Evolutionary conservation across 2,113 vertebrate genomes (phyloP).

Genomic region (Grammomys surdaster): DNA sequence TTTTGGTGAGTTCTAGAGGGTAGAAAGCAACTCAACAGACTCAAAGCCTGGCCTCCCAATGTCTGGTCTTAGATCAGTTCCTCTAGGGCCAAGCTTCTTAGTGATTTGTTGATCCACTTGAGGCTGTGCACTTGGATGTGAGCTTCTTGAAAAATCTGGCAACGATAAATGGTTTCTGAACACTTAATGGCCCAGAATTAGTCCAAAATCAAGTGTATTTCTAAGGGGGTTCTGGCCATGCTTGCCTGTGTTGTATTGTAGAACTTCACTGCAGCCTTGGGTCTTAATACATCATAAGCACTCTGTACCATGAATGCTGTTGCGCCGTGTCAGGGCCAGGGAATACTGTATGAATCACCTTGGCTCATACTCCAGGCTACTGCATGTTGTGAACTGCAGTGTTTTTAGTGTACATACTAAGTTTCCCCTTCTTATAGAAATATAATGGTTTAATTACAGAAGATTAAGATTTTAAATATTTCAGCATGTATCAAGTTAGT

Average conservation of each 20-base stretch:
- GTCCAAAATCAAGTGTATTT: not conserved
- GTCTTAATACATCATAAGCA: not conserved
- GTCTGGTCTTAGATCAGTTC: not conserved
- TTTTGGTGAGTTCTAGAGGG: slow-evolving; percentile 20
- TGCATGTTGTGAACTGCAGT: not conserved
- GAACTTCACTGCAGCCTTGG: not conserved
- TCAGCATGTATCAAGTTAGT: not conserved
- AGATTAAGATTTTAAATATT: not conserved
- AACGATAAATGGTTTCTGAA: not conserved
- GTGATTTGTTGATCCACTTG: not conserved
- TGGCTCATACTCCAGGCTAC: not conserved
- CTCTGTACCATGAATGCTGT: not conserved
- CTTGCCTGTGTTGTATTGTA: not conserved
- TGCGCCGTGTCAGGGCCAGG: fast-evolving
- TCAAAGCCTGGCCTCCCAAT: not conserved
- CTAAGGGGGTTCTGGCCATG: not conserved
- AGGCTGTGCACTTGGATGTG: no score
- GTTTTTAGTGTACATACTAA: not conserved
- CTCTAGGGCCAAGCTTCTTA: not conserved
- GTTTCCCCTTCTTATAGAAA: not conserved
- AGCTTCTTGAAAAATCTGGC: not conserved
- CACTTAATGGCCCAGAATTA: not conserved
- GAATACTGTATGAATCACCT: not conserved
- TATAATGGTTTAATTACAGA: not conserved
- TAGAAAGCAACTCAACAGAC: not conserved